Base-by-base conservation (phyloP, 2,888 invertebrate species). In the Drosophila rubida region DNA sequence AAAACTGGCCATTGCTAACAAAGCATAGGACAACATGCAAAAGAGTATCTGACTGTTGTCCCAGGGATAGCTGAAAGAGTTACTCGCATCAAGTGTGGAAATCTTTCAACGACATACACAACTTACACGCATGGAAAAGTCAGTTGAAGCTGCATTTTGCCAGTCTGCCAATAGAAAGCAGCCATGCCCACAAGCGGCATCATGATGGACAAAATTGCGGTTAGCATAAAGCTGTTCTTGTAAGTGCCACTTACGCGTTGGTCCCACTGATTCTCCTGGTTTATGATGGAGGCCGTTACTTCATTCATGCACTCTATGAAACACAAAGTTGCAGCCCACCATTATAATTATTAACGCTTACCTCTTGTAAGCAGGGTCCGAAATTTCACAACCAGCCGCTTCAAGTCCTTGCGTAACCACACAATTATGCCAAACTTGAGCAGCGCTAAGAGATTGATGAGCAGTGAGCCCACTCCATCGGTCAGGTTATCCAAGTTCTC, bases 41-140 rank as follows among this genome's bases (percentile, higher is more conserved):
- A 66, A 55, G 0, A 16, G 25, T 0, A 58, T 13, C n/a, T 63
- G 42, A 11, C 49, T 30, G 27, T 68, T 57, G 23, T 83, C 57
- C 80, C 83, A 82, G 4, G 77, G 80, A 51, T 69, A 76, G 0
- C 82, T 80, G n/a, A 8, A 39, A 25, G 6, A 37, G 13, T 14
- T 13, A 2, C 13, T 14, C 35, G 7, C 0, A 37, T 37, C 14
- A 8, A 2, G 2, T 37, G 8, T n/a, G n/a, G n/a, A n/a, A 14
- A n/a, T 27, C 11, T n/a, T 32, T n/a, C 4, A 4, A 4, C n/a
- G 30, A 35, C 5, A 7, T 13, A 23, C 13, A 3, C 2, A 35
- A 69, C 68, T 22, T 30, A 82, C 69, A 49, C 22, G 23, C 63
- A 61, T 3, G 81, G 75, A 48, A 55, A 64, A 0, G 50, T 69